Conservation (phyloP, 2,888 invertebrate genomes). For the Ramazzottius varieornatus region DNA sequence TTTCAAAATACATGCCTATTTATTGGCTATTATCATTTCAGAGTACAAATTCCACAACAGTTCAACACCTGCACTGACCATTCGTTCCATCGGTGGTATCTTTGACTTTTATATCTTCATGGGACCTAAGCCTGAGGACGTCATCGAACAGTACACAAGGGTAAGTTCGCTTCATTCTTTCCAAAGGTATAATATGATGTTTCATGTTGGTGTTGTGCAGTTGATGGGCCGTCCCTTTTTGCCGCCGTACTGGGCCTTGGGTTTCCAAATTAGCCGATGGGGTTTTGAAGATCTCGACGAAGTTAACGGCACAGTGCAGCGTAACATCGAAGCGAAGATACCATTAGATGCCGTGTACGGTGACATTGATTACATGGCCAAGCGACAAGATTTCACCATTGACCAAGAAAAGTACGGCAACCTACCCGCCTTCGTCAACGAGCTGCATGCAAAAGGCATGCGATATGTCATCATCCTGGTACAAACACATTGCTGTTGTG, state of each 20-base stretch:
- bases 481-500: slow-evolving; percentile 5
- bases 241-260: neutral
- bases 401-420: slow-evolving; percentile 34
- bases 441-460: slow-evolving; percentile 40
- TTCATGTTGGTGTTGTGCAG: neutral
- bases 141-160: slow-evolving; percentile 21
- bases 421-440: slow-evolving; percentile 39
- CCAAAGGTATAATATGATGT: neutral
- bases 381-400: slow-evolving; percentile 42
- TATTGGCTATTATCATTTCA: neutral
- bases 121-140: slow-evolving; percentile 29
- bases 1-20: neutral
- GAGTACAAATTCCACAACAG: neutral
- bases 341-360: neutral
- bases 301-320: neutral
- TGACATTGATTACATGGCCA: neutral
- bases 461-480: slow-evolving; percentile 43
- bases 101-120: slow-evolving; percentile 28
- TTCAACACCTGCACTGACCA: neutral
- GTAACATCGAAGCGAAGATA: neutral
- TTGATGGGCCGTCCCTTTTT: neutral
- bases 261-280: slow-evolving; percentile 1
- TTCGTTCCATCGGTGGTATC: slow-evolving; percentile 27
- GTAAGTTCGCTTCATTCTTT: slow-evolving; percentile 6
- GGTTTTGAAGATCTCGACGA: neutral